Base-by-base conservation (phyloP, 2,888 invertebrate species). In the Venusia cambrica region DNA sequence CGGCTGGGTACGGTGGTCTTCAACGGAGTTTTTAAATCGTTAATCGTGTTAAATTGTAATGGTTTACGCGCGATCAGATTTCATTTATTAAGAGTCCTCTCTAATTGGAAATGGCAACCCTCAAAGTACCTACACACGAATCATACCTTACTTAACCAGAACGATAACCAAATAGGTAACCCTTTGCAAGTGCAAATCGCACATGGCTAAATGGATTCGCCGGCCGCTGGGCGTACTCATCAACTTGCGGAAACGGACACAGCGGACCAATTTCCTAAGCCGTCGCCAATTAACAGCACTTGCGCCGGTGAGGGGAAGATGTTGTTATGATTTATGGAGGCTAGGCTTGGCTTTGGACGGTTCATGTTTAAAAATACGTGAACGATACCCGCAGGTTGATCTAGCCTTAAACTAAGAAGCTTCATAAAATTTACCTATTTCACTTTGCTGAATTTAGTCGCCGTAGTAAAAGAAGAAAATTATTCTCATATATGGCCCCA, bases 221-320 rank as follows among this genome's bases (percentile, higher is more conserved):
- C 84, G 72, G 80, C 83, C 73, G 78, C 79, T 71, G 78, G 79
- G 70, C 73, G 68, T 67, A 81, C 85, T 85, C 84, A 80, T 84
- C 83, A 84, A 83, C 72, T 79, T 73, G 58, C 85, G 87, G 85
- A 85, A 83, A 80, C 75, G 64, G 76, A 75, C 75, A 78, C 80
- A 80, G 83, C 78, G 73, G 73, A 74, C 83, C 81, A 83, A 84
- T 84, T 84, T 83, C 83, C 83, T 71, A 59, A 58, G 71, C 74
- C 75, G 77, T 72, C 73, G 75, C 75, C 83, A 84, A 84, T 85
- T 85, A 40, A 40, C 40, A 26, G 40, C 40, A 31, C 27, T 35
- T 20, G 38, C n/a, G 38, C 14, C 17, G 20, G n/a, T 14, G 20
- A 18, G 21, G 14, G 37, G 14, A 10, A 38, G 37, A 34, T 42